A percentile compares a stretch with the other conserved stretches of the same genome.
phyloP scores from a whole-genome alignment of 2,797 vertebrate genomes.

The Carapus acus region DNA sequence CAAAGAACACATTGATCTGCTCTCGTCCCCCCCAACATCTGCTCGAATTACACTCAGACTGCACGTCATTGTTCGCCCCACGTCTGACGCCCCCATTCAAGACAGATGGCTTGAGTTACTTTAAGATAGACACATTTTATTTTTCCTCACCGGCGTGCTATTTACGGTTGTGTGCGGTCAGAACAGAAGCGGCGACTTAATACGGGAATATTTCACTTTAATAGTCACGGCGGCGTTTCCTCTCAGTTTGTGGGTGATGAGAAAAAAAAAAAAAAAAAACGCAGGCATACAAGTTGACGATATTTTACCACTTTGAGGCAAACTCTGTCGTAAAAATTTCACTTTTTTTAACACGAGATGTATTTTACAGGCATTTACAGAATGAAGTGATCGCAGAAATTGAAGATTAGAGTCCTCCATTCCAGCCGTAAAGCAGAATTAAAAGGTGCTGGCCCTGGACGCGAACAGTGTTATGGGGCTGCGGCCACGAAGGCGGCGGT shows the following conservation, averaged over 20 bases:
- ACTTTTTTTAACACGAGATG: constrained; percentile 52
- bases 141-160: constrained; percentile 16
- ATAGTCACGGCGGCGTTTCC: constrained; percentile 22
- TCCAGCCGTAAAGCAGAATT: constrained; percentile 63
- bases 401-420: constrained; percentile 61
- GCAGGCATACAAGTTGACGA: constrained; percentile 52
- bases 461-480: constrained; percentile 45
- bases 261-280: constrained; percentile 54
- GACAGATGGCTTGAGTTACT: constrained; percentile 52
- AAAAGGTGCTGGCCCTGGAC: constrained; percentile 58
- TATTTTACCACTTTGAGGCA: constrained; percentile 63
- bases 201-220: constrained; percentile 62
- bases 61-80: constrained; percentile 41
- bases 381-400: constrained; percentile 69
- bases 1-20: no score
- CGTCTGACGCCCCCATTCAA: constrained; percentile 42
- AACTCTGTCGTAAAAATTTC: constrained; percentile 61
- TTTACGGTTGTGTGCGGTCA: constrained; percentile 30
- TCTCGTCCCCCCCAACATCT: constrained; percentile 22
- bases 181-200: constrained; percentile 25
- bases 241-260: constrained; percentile 34
- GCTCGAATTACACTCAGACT: constrained; percentile 31
- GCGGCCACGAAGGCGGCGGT: constrained; percentile 5
- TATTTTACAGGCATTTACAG: constrained; percentile 71
- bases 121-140: constrained; percentile 31